Evolutionary conservation across 1,140 invertebrate species (phyloP).

Genomic region (Holcopasites calliopsidis): DNA sequence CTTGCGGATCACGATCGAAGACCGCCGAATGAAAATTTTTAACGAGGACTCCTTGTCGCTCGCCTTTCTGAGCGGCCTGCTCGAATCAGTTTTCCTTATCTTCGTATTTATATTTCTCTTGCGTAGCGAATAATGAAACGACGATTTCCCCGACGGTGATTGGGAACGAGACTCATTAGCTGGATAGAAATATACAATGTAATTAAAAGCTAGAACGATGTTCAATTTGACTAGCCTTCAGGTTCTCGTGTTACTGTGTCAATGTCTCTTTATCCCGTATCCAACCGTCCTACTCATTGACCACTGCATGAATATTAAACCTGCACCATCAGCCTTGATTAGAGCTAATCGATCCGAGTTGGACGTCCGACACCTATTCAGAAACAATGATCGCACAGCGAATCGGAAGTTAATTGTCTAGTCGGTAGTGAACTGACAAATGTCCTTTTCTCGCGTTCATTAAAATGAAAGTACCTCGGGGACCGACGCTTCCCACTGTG

Average conservation of each 20-base stretch:
- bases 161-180: too few relatives aligned
- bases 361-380: conserved; percentile 1
- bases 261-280: conserved; percentile 21
- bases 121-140: too few relatives aligned
- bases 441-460: background rate
- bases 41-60: background rate
- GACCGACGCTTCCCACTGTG: too few relatives aligned
- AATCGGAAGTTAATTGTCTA: background rate
- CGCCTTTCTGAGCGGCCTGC: background rate
- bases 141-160: too few relatives aligned
- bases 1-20: conserved; percentile 9
- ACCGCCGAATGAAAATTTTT: background rate
- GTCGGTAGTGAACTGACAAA: background rate
- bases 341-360: background rate
- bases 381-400: background rate
- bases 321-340: background rate
- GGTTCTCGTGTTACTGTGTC: conserved; percentile 21
- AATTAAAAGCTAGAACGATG: background rate
- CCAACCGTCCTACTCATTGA: conserved; percentile 20
- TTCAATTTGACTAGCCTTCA: background rate
- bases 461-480: background rate
- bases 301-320: conserved; percentile 27
- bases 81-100: too few relatives aligned
- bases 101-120: too few relatives aligned
- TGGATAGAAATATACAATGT: background rate